Evolutionary conservation across 1,140 invertebrate species (phyloP), one percentile per base, ranked within the genome.

Genomic region (Thrips palmi): DNA sequence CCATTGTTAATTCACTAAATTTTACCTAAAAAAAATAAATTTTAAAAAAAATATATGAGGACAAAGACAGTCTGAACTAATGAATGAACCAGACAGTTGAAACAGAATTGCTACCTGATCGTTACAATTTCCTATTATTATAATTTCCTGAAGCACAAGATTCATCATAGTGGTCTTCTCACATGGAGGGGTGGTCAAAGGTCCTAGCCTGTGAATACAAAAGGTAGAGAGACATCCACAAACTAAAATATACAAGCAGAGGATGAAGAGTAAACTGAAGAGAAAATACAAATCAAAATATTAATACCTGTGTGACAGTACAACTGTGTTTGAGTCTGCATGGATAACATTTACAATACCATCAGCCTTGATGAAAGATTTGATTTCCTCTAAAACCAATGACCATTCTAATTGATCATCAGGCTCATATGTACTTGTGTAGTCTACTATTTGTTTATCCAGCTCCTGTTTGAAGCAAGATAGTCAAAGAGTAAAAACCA

Each of bases 381-480:
- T 87, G 43, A 96, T 91, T 64, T 97, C 91, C 46, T 86, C 84
- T 23, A 94, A 64, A 0, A 97, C 89, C 24, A 93, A 60, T 38
- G 77, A 83, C 92, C 92, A 97, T 60, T 96, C 91, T 47, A 91
- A 66, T 55, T 94, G 87, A 59, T 96, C 91, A 46, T 96, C 91
- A 7, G 89, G 88, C 58, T 96, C 87, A 62, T 96, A 89, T 14
- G 84, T 87, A 49, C 75, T 77, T 11, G 85, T 88, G 59, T 97
- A 96, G 54, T 96, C 89, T 53, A 86, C 81, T 58, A 86, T 82
- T 58, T 86, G 81, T 51, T 79, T 78, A 48, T 88, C 81, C 49
- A 94, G 62, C 59, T 94, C 88, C 60, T 72, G 47, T 19, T 44
- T 44, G 31, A n/a, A n/a, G n/a, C 12, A 23, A 20, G n/a, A n/a